Conservation (phyloP, 1,140 invertebrate species). For the Aricia agestis region DNA sequence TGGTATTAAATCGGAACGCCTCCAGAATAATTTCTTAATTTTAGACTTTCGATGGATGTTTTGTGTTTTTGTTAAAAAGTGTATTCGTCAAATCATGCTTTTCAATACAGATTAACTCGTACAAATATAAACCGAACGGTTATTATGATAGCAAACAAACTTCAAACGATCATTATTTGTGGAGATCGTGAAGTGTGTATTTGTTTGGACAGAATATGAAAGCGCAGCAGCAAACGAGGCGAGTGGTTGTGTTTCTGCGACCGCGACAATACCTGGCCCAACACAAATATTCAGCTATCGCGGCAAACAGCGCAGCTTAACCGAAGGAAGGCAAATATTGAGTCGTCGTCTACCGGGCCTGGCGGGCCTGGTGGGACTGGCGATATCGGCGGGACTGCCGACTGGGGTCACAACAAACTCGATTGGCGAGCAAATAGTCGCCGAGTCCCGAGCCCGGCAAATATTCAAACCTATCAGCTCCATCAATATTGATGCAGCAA, state of each 20-base stretch:
- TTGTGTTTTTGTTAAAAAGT: neutral
- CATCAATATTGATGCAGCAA: conserved; percentile 15
- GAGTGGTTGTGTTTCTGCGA: neutral
- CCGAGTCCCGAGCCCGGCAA: neutral
- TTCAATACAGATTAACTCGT: neutral
- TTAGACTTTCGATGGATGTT: neutral
- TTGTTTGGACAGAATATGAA: neutral
- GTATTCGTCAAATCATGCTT: neutral
- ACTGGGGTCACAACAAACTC: neutral
- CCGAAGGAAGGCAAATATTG: conserved; percentile 1
- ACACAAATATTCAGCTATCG: neutral
- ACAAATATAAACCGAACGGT: neutral
- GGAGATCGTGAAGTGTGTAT: neutral
- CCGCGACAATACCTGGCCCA: neutral
- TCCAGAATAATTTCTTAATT: neutral
- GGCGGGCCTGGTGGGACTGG: no score
- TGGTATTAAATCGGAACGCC: neutral
- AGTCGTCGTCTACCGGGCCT: neutral
- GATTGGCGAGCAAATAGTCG: neutral
- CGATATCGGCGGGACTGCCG: no score
- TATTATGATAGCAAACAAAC: neutral
- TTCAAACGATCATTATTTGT: neutral
- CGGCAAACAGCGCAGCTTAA: neutral
- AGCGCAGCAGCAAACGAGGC: neutral
- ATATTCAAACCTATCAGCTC: conserved; percentile 10